Conservation (phyloP, 2,797 vertebrate species). For the Pelochelys cantorii region DNA sequence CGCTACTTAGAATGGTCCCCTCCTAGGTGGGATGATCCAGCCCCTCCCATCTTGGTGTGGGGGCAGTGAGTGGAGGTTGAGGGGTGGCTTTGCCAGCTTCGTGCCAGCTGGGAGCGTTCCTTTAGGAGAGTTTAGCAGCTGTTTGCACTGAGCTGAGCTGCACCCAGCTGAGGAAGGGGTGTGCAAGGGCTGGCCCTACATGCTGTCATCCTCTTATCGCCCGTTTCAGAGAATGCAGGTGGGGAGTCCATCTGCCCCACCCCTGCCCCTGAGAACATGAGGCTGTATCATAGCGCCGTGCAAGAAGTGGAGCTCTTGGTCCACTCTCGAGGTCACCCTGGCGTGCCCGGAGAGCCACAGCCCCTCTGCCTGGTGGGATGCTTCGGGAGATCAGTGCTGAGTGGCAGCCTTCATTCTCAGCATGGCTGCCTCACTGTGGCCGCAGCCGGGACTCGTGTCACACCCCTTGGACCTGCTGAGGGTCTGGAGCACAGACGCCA, state of each 20-base stretch:
- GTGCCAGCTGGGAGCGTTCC: not conserved
- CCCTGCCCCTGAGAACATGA: too few relatives aligned
- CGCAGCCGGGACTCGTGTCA: not conserved
- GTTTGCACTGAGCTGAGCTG: not conserved
- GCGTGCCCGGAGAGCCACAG: too few relatives aligned
- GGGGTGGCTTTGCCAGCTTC: not conserved
- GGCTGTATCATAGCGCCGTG: too few relatives aligned
- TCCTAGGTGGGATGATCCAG: not conserved
- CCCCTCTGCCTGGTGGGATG: too few relatives aligned
- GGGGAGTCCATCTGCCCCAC: too few relatives aligned
- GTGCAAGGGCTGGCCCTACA: not conserved
- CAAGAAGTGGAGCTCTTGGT: too few relatives aligned
- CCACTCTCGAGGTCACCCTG: too few relatives aligned
- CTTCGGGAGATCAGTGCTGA: too few relatives aligned
- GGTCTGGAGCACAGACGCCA: accelerated
- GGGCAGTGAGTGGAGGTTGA: not conserved
- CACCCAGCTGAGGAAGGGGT: not conserved
- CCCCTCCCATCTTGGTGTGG: not conserved
- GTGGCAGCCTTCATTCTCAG: too few relatives aligned
- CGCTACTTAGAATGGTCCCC: not conserved
- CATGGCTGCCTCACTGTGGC: too few relatives aligned
- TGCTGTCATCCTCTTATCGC: not conserved
- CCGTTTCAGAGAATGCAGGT: not conserved
- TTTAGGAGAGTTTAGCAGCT: not conserved
- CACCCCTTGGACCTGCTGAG: accelerated